phyloP scores from a whole-genome alignment of 1,140 invertebrate species.

The Magallana gigas region DNA sequence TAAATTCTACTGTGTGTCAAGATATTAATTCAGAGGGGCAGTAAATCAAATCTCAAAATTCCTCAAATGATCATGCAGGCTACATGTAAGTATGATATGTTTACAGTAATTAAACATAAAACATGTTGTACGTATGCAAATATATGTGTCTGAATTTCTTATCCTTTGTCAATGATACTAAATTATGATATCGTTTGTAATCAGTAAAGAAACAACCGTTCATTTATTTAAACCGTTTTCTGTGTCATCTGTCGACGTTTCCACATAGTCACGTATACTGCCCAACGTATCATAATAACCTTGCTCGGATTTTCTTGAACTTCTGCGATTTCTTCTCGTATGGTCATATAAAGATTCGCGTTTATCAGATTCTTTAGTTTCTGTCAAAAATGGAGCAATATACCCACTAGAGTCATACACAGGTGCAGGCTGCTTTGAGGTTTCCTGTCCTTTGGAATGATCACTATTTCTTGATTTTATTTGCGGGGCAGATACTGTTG shows the following conservation, averaged over 20 bases:
- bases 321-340: neutral
- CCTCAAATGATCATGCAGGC: too few relatives aligned
- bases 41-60: too few relatives aligned
- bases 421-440: neutral
- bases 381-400: neutral
- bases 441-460: neutral
- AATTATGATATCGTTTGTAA: too few relatives aligned
- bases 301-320: neutral
- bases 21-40: too few relatives aligned
- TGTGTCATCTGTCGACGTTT: neutral
- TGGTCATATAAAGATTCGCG: neutral
- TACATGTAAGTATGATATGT: too few relatives aligned
- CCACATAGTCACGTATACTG: neutral
- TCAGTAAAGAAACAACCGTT: too few relatives aligned
- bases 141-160: too few relatives aligned
- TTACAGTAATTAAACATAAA: too few relatives aligned
- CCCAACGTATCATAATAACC: neutral
- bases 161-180: too few relatives aligned
- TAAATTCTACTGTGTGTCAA: too few relatives aligned
- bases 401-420: neutral
- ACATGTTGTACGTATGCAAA: too few relatives aligned
- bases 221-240: neutral
- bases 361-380: neutral
- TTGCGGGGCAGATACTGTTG: neutral
- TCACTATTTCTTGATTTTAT: neutral